Conservation (phyloP, 2,113 vertebrate species). For the Halcyon senegalensis region DNA sequence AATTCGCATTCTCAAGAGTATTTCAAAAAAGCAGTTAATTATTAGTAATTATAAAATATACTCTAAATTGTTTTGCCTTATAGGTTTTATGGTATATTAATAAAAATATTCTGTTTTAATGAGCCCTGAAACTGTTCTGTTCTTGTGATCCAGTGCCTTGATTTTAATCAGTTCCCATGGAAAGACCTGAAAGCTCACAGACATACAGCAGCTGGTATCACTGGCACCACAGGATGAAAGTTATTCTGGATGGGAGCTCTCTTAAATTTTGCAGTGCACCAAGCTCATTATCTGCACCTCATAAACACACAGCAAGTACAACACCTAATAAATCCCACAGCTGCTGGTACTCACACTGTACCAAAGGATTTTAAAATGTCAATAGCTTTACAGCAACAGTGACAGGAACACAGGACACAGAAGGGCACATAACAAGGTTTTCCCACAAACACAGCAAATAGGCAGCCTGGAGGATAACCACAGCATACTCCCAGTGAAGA, state of each 20-base stretch:
- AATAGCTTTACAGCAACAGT: neutral
- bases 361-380: neutral
- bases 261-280: neutral
- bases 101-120: neutral
- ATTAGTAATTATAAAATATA: neutral
- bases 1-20: neutral
- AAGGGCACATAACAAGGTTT: neutral
- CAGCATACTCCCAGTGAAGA: neutral
- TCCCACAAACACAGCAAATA: neutral
- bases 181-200: neutral
- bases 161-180: neutral
- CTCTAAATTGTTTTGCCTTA: neutral
- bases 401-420: neutral
- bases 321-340: slow-evolving; percentile 27
- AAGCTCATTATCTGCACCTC: slow-evolving; percentile 22
- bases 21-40: neutral
- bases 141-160: neutral
- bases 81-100: neutral
- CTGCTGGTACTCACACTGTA: neutral
- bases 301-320: neutral
- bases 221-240: neutral
- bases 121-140: neutral
- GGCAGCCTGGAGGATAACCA: neutral
- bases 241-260: neutral
- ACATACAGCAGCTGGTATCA: neutral